These are phyloP conservation scores for Clarias laeviceps DNA, from an alignment of 2,797 vertebrate species.

Conservation along the genomic window DNA sequence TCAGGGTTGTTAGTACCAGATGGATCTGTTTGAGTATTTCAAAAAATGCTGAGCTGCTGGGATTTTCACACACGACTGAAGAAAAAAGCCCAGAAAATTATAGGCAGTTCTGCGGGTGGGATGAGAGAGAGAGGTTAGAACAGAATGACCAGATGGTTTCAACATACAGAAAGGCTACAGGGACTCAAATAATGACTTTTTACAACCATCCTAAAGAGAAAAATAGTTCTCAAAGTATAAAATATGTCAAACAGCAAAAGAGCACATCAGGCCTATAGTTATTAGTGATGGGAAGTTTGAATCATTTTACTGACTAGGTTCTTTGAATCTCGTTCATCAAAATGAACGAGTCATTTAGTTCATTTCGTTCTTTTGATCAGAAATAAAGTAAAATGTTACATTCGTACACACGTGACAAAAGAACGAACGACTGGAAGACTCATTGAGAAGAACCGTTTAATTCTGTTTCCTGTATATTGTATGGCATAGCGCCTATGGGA, in stretches of 20 bases:
- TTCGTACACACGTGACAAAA: too few species aligned
- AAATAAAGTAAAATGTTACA: too few species aligned
- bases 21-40: conserved; percentile 6
- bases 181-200: background rate
- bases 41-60: background rate
- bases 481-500: too few species aligned
- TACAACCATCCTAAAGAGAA: background rate
- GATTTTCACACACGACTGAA: background rate
- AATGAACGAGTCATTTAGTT: too few species aligned
- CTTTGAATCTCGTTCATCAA: too few species aligned
- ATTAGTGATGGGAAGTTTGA: too few species aligned
- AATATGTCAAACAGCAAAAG: background rate
- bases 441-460: too few species aligned
- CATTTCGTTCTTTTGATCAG: too few species aligned
- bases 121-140: background rate
- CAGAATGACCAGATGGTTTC: background rate
- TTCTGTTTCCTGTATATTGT: too few species aligned
- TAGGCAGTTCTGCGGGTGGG: background rate
- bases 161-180: background rate
- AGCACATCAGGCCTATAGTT: too few species aligned
- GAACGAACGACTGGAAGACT: too few species aligned
- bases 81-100: background rate
- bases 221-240: background rate
- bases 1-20: conserved; percentile 18
- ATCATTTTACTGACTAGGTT: too few species aligned